Evolutionary conservation across 2,888 invertebrate species (phyloP), one percentile per base, ranked within the genome.

Genomic region (Drosophila fungiperda): DNA sequence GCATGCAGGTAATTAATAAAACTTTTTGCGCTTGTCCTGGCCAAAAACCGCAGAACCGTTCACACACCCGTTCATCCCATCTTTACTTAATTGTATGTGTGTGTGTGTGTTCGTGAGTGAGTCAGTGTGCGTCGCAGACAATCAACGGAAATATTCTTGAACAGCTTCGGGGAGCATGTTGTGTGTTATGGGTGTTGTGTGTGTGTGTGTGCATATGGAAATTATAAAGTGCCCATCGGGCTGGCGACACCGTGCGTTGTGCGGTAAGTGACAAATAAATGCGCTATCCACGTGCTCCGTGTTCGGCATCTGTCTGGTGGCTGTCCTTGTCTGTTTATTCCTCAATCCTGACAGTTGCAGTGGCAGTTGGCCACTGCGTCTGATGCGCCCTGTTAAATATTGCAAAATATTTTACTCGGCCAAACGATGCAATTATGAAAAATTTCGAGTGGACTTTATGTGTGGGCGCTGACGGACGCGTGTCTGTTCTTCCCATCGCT

Each of bases 251-350:
- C 68, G 63, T 38, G 38, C 26, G 26, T 57, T 74, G 78, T 80
- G 69, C 80, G 91, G 87, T 82, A 88, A 87, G 87, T 82, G 90
- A 90, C 83, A 91, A 90, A 88, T 90, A 84, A 90, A 90, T 81
- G 83, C 76, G 82, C 76, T 75, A 73, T 77, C 80, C 69, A 76
- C 85, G 80, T 88, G 88, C 74, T 88, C 66, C 70, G 58, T 76
- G 78, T 78, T 85, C 66, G 73, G 60, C 76, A 75, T 81, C 78
- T 72, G 58, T 61, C 60, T 59, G 71, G 68, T 62, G 63, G 59
- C 68, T 57, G 73, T 71, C 64, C 63, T 59, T 75, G 73, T 76
- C 72, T 63, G 81, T 74, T 78, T 73, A 81, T 76, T 69, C 70
- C 82, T 71, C 73, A 61, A 76, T 73, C 67, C 71, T 87, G 87